A percentile compares a stretch with the other conserved stretches of the same genome.
Evolutionary conservation across 2,888 invertebrate genomes (phyloP).

Genomic region (Pseudeuparius sepicola): DNA sequence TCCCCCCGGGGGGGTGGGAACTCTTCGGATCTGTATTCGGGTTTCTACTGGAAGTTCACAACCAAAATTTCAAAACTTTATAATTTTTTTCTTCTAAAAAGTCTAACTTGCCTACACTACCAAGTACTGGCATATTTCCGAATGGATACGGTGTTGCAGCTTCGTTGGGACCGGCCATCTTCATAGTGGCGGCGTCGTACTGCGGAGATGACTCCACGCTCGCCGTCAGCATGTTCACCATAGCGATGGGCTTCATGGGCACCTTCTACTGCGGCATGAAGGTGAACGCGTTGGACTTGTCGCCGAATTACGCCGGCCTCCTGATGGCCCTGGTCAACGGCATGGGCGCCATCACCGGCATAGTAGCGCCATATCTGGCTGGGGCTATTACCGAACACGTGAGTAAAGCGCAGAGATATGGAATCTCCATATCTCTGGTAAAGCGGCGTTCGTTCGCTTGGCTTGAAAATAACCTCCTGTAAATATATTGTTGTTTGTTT

Average conservation of each 20-base stretch:
- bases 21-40: no score
- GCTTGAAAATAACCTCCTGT: no score
- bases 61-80: no score
- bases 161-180: conserved; percentile 51
- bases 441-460: no score
- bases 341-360: conserved; percentile 50
- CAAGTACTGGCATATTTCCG: background rate
- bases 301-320: conserved; percentile 54
- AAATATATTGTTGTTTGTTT: no score
- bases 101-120: no score
- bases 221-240: conserved; percentile 46
- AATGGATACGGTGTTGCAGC: no score
- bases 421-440: no score
- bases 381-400: conserved; percentile 52
- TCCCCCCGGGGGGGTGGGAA: no score
- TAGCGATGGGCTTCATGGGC: conserved; percentile 57
- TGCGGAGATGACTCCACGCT: conserved; percentile 46
- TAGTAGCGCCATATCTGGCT: conserved; percentile 49
- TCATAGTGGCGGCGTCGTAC: conserved; percentile 53
- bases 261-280: conserved; percentile 59
- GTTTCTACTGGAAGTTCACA: no score
- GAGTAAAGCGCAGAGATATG: conserved; percentile 35
- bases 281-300: conserved; percentile 55
- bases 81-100: no score
- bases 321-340: conserved; percentile 56